These are phyloP conservation scores for Esox niger DNA, from an alignment of 2,113 vertebrate species.

Conservation along the genomic window DNA sequence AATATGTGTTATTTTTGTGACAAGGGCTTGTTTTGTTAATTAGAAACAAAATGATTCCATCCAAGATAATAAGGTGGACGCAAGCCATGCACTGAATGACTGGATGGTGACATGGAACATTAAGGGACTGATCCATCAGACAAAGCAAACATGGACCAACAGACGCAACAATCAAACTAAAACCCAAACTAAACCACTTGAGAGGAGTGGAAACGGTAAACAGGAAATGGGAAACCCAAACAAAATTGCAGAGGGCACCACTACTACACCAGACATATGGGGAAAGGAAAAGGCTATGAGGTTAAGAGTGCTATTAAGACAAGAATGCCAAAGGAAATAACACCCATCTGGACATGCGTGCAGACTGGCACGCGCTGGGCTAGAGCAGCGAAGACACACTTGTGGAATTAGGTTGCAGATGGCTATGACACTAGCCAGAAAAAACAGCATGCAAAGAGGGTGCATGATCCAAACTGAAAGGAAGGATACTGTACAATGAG, in stretches of 20 bases:
- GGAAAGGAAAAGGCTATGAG: slow-evolving; percentile 28
- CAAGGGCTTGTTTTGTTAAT: slow-evolving; percentile 62
- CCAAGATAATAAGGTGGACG: slow-evolving; percentile 58
- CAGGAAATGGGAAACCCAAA: slow-evolving; percentile 2
- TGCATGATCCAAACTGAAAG: slow-evolving; percentile 21
- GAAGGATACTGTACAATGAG: slow-evolving; percentile 21
- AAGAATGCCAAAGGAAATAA: slow-evolving; percentile 30
- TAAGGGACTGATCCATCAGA: slow-evolving; percentile 29
- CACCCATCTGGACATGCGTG: slow-evolving; percentile 33
- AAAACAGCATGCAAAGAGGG: slow-evolving; percentile 47
- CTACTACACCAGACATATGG: slow-evolving; percentile 50
- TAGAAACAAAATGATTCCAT: slow-evolving; percentile 70
- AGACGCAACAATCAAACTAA: slow-evolving; percentile 26
- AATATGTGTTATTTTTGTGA: slow-evolving; percentile 62
- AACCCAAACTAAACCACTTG: slow-evolving; percentile 5
- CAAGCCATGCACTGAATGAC: slow-evolving; percentile 68
- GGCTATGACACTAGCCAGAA: slow-evolving; percentile 34
- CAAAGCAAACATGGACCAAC: slow-evolving; percentile 42
- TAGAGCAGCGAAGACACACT: slow-evolving; percentile 45
- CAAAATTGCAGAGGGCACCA: slow-evolving; percentile 23
- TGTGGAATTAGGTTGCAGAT: slow-evolving; percentile 27
- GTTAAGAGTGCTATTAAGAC: slow-evolving; percentile 27
- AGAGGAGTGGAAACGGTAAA: slow-evolving; percentile 45
- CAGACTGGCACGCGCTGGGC: slow-evolving; percentile 45
- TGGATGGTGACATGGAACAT: slow-evolving; percentile 27